Percentiles rank a stretch among this genome's conserved stretches.
phyloP scores from a whole-genome alignment of 2,797 vertebrate genomes.

The Lutjanus campechanus region DNA sequence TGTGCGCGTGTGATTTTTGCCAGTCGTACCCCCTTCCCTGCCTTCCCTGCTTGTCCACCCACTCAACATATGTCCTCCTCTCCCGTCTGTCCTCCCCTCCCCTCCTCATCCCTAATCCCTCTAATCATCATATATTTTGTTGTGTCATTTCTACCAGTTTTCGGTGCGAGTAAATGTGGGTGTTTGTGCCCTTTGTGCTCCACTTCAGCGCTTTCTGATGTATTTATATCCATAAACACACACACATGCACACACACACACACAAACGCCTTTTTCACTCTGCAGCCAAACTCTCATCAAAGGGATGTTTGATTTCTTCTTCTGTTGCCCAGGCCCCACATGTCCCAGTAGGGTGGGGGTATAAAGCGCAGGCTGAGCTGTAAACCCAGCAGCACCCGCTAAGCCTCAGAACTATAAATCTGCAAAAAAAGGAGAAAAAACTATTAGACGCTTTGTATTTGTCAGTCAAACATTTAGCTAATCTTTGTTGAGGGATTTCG shows the following conservation, averaged over 20 bases:
- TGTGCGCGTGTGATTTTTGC: constrained; percentile 61
- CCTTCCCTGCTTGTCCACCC: constrained; percentile 83
- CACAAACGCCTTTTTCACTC: constrained; percentile 64
- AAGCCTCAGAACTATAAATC: constrained; percentile 61
- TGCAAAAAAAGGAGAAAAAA: constrained; percentile 19
- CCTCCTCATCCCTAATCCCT: constrained; percentile 53
- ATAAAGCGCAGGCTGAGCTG: constrained; percentile 55
- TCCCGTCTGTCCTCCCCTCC: constrained; percentile 31
- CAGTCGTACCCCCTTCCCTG: constrained; percentile 77
- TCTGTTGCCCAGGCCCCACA: constrained; percentile 68
- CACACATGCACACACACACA: constrained; percentile 38
- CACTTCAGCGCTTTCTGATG: constrained; percentile 68
- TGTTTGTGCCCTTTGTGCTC: constrained; percentile 60
- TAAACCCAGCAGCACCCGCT: constrained; percentile 53
- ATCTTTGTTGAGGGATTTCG: constrained; percentile 44
- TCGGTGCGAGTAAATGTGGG: constrained; percentile 40
- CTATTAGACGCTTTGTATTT: constrained; percentile 63
- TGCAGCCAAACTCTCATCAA: constrained; percentile 79
- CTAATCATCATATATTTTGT: constrained; percentile 53
- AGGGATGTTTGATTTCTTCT: constrained; percentile 77
- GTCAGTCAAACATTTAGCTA: constrained; percentile 57
- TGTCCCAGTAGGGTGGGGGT: constrained; percentile 62
- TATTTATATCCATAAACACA: constrained; percentile 75
- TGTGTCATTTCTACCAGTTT: constrained; percentile 48
- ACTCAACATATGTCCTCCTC: constrained; percentile 85